Conservation (phyloP, 2,888 invertebrate genomes). For the Chironomus riparius region DNA sequence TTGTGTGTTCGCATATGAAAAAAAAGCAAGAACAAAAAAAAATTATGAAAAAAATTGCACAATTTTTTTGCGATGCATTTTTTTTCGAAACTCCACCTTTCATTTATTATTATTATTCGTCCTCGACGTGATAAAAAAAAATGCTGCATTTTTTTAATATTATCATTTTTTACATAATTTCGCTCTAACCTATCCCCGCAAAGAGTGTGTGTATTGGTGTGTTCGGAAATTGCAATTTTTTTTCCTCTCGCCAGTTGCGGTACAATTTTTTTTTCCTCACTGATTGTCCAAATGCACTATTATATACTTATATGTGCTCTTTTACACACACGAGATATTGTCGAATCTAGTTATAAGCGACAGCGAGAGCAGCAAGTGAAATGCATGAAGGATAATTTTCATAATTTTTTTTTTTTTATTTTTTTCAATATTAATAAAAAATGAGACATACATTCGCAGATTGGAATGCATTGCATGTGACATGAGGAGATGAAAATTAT, state of each 20-base stretch:
- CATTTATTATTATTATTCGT: slow-evolving; percentile 21
- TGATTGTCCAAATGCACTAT: not conserved
- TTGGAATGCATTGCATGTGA: too few relatives aligned
- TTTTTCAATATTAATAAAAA: too few relatives aligned
- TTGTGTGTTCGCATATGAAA: not conserved
- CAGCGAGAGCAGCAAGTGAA: too few relatives aligned
- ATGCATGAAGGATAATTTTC: too few relatives aligned
- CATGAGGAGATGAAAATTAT: too few relatives aligned
- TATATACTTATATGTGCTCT: not conserved
- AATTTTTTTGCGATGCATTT: slow-evolving; percentile 9
- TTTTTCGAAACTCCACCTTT: slow-evolving; percentile 25
- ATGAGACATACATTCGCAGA: too few relatives aligned
- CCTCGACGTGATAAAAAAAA: slow-evolving; percentile 6
- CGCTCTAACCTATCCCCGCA: slow-evolving; percentile 24
- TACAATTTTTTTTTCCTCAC: slow-evolving; percentile 12
- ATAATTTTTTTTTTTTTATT: too few relatives aligned
- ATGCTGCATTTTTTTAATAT: slow-evolving; percentile 22
- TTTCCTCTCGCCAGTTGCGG: not conserved
- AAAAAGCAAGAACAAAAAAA: not conserved
- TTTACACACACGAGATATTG: too few relatives aligned
- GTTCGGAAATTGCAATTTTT: slow-evolving; percentile 18
- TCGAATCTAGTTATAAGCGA: too few relatives aligned
- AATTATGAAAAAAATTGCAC: not conserved
- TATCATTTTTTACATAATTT: slow-evolving; percentile 25
- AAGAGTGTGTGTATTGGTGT: slow-evolving; percentile 3